Base-by-base conservation (phyloP, 2,888 invertebrate species). In the Orchesella flavescens region DNA sequence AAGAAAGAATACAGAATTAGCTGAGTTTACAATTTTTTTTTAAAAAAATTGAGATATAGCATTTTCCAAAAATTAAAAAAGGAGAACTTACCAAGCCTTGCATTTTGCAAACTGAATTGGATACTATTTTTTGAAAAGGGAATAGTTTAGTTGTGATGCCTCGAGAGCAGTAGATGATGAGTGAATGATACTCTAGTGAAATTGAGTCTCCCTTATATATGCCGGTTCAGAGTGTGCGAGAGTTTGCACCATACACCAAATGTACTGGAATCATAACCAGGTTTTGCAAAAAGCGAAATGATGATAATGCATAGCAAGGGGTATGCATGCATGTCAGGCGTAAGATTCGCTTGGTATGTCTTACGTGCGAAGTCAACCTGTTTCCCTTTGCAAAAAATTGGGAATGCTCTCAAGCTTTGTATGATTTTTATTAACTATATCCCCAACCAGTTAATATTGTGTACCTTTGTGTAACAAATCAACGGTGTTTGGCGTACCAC, bases 181-280 rank as follows among this genome's bases (percentile, higher is more conserved):
- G 63, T 76, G 82, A 83, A 83, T 83, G 82, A 83, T 83, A 71
- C 76, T 76, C 69, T 49, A 76, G 82, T 19, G 13, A 63, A 72
- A 71, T 23, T 61, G 53, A 21, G 65, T 76, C 82, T 53, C 82
- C 82, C 82, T 83, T 83, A 82, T 82, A 82, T 75, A 82, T 65
- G 69, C 75, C 81, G 81, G 81, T 82, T 75, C 81, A 82, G 81
- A 43, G 61, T 69, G 66, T 57, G 74, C 55, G 53, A 81, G 69
- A 19, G 49, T 15, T 61, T 63, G 49, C 63, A 44, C 24, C 57
- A 71, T 69, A 53, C 55, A 13, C 68, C 69, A 9, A 82, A 75
- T 82, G 81, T 75, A 82, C 81, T 82, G 81, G 81, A 82, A 82
- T 82, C 55, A 71, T 71, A 82, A 82, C 69, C 69, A 68, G 71